Conservation (phyloP, 2,888 invertebrate species). For the Conistra vaccinii region DNA sequence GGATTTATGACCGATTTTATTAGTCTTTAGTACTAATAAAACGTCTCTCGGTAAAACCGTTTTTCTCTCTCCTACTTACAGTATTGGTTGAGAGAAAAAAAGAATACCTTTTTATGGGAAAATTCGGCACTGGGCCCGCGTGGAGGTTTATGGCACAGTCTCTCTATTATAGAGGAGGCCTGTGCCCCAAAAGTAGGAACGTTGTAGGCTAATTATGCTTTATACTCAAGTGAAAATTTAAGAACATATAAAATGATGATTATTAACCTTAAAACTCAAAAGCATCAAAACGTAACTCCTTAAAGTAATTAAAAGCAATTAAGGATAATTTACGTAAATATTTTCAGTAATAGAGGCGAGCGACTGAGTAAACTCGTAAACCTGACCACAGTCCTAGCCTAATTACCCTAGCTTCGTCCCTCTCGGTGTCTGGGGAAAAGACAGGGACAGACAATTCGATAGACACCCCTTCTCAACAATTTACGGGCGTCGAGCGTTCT, state of each 20-base stretch:
- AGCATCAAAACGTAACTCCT: conserved; percentile 42
- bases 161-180: background rate
- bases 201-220: background rate
- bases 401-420: conserved; percentile 78
- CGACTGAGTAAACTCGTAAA: conserved; percentile 73
- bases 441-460: conserved; percentile 73
- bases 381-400: conserved; percentile 77
- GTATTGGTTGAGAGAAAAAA: background rate
- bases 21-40: conserved; percentile 2
- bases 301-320: conserved; percentile 72
- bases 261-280: conserved; percentile 8
- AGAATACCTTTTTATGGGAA: background rate
- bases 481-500: conserved; percentile 81
- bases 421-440: conserved; percentile 70
- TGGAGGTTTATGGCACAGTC: background rate
- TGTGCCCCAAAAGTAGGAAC: background rate
- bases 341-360: conserved; percentile 57
- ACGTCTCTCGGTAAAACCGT: background rate
- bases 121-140: background rate
- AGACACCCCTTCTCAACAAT: conserved; percentile 82
- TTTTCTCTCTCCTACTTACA: background rate
- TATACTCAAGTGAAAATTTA: no score
- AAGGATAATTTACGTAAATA: conserved; percentile 71
- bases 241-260: background rate
- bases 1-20: conserved; percentile 50